Evolutionary conservation across 2,113 vertebrate genomes (phyloP).

Genomic region (Danionella cerebrum): DNA sequence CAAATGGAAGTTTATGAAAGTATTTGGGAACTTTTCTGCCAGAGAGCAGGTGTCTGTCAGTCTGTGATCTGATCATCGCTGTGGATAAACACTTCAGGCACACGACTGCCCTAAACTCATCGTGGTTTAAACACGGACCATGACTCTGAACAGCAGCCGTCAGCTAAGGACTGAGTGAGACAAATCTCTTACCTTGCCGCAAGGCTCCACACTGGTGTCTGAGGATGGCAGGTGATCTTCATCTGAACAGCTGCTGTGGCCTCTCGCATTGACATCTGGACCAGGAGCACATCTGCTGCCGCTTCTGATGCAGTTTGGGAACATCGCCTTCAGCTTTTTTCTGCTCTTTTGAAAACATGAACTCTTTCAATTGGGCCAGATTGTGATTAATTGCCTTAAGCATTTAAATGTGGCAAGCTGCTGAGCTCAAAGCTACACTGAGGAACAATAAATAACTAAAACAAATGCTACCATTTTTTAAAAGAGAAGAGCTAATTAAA

Average conservation of each 20-base stretch:
- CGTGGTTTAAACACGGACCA: constrained; percentile 26
- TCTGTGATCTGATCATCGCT: constrained; percentile 32
- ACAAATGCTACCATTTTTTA: too few species aligned
- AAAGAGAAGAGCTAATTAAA: too few species aligned
- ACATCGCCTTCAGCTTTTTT: background rate
- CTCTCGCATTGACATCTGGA: background rate
- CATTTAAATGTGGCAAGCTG: background rate
- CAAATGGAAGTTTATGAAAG: too few species aligned
- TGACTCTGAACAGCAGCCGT: background rate
- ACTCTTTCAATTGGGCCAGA: background rate
- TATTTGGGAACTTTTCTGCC: too few species aligned
- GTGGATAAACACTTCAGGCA: constrained; percentile 5
- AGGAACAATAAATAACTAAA: too few species aligned
- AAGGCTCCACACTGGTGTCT: background rate
- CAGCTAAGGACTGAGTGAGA: background rate
- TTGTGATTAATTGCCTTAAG: background rate
- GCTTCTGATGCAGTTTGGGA: background rate
- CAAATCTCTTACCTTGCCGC: background rate
- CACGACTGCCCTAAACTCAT: too few species aligned
- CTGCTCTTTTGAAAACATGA: background rate
- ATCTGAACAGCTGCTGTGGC: constrained; percentile 1
- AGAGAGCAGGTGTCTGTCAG: constrained; percentile 14
- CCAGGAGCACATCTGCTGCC: background rate
- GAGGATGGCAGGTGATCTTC: background rate
- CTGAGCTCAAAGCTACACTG: too few species aligned